Base-by-base conservation (phyloP, 2,797 vertebrate species). In the Bradypodion pumilum region DNA sequence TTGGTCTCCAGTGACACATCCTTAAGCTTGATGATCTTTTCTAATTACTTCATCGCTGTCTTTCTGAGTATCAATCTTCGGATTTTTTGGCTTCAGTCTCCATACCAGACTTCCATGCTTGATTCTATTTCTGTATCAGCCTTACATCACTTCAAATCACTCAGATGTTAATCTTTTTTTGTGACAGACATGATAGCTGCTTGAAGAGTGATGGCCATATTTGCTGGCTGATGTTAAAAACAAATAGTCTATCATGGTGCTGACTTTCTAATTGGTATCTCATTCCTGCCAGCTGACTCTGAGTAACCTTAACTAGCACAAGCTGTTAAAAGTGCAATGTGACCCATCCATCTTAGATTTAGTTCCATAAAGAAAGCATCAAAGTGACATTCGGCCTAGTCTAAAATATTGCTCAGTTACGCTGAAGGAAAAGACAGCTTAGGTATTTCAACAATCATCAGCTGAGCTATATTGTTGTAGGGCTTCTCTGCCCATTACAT, bases 181-280 rank as follows among this genome's bases (percentile, higher is more conserved):
- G 62, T 74, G 78, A n/a, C 15, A 79, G 83, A 60, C 52, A 65
- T 62, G 63, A 49, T 66, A 88, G 65, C 4, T 81, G 52, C 78
- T 83, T 70, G 74, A 82, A 84, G 85, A 80, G 66, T 88, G 90
- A 83, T 72, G 81, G 42, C 3, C 79, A 85, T 40, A 68, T 69
- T 74, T 85, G 62, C 27, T 72, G 83, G 69, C 84, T 69, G 42
- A 27, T 80, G 65, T 42, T 78, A 77, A 59, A 37, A 80, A 74
- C n/a, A 73, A 87, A 40, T 74, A 2, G 66, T 79, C 32, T 74
- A 37, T 85, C 29, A 69, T 42, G 82, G 5, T 32, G 16, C 15
- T 32, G 65, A 56, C 12, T 29, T 87, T 86, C 81, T 91, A 82
- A 80, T 76, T 86, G 13, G 21, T 3, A 10, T 60, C 79, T 86